Evolutionary conservation across 2,113 vertebrate species (phyloP), one percentile per base, ranked within the genome.

Genomic region (Myodes glareolus): DNA sequence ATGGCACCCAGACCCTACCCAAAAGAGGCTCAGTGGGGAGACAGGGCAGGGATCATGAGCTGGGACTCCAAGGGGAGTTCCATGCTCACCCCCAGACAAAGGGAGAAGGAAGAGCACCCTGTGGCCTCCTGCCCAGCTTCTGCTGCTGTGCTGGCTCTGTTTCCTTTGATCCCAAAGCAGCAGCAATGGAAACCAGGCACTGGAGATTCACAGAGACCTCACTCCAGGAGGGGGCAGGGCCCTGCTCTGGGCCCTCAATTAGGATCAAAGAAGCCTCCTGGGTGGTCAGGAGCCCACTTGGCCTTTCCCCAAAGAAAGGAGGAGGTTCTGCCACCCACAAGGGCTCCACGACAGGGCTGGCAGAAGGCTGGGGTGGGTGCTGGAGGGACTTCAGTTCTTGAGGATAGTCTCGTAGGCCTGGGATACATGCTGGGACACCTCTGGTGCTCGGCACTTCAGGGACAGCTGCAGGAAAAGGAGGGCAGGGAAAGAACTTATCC

Each of bases 381-480:
- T 47, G 36, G 87, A 13, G 0, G 6, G 82, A 77, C 82, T 92
- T 99, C 98, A 99, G 98, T 99, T 99, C 99, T 99, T 99, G 98
- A 99, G 98, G 97, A 99, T 99, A 12, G 99, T 98, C 98, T 99
- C 99, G 0, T 99, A 99, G 98, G 99, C 99, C 98, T 99, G 99
- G 99, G 98, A 99, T 92, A 99, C 95, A 16, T 99, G 99, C 98
- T 99, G 99, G 93, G 99, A 99, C 75, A 99, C 99, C 96, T 99
- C 99, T 0, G 99, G 98, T 0, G 99, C 99, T 97, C 99, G 99
- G 98, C 99, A 99, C 98, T 99, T 99, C 98, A 99, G 98, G 70
- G 99, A 99, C 42, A 99, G 97, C 99, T 99, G 98, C 1, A 23
- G 94, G 86, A 23, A 98, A 31, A 90, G 55, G 55, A 81, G 23